Percentiles rank a stretch among this genome's conserved stretches.
These are phyloP conservation scores for Heliconius aoede DNA, from an alignment of 2,888 invertebrate genomes.

Conservation along the genomic window DNA sequence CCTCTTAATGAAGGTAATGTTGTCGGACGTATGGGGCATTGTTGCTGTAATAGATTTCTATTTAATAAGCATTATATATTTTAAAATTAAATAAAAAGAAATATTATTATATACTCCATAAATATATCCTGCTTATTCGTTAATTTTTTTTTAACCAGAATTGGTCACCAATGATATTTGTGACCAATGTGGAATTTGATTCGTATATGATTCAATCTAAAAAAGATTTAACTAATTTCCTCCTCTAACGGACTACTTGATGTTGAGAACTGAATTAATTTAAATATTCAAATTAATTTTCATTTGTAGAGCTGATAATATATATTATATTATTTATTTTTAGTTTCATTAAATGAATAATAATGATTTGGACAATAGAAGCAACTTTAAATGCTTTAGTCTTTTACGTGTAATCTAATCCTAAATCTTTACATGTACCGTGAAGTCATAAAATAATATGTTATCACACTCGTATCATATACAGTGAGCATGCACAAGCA, in stretches of 20 bases:
- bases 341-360: no score
- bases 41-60: neutral
- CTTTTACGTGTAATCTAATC: neutral
- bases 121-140: neutral
- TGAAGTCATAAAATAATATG: slow-evolving; percentile 22
- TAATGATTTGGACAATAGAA: neutral
- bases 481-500: slow-evolving; percentile 34
- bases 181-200: no score
- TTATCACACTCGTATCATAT: slow-evolving; percentile 23
- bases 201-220: no score
- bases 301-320: no score
- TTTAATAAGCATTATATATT: neutral
- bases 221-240: no score
- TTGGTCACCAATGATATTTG: no score
- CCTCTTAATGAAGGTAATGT: slow-evolving; percentile 38
- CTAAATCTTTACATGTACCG: slow-evolving; percentile 13
- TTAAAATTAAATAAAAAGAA: no score
- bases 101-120: no score
- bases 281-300: no score
- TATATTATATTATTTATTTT: no score
- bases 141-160: neutral
- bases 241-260: no score
- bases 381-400: neutral
- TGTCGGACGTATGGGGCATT: slow-evolving; percentile 25
- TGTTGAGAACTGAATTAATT: no score